phyloP scores from a whole-genome alignment of 37 sponge, comb jelly and placozoan species.

The Lycopodina hypogea region DNA sequence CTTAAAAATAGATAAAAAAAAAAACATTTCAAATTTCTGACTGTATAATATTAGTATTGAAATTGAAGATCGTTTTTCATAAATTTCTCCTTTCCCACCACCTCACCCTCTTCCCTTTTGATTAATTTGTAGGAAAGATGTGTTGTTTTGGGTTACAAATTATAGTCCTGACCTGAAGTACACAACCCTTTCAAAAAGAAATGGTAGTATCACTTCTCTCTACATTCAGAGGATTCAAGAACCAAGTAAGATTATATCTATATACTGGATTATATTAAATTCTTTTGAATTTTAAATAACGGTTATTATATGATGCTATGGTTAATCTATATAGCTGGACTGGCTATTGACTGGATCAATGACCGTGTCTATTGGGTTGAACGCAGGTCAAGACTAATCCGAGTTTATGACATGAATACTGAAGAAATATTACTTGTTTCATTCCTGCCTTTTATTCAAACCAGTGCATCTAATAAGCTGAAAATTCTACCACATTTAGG shows the following conservation, averaged over 20 bases:
- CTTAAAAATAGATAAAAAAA: too few species aligned
- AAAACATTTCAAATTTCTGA: too few species aligned
- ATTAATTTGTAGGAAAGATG: not conserved
- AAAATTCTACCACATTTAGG: slow-evolving; percentile 20
- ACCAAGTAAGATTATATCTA: slow-evolving; percentile 14
- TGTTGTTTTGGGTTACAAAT: slow-evolving; percentile 8
- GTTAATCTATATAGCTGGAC: slow-evolving; percentile 9
- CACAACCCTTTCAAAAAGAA: not conserved
- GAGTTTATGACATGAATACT: slow-evolving; percentile 16
- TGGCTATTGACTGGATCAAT: slow-evolving; percentile 59
- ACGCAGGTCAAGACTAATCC: not conserved
- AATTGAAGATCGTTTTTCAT: too few species aligned
- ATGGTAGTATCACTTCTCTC: not conserved
- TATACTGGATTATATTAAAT: too few species aligned
- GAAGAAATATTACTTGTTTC: not conserved
- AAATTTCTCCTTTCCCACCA: not conserved
- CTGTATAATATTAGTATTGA: too few species aligned
- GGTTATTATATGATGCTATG: not conserved
- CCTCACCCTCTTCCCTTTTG: too few species aligned
- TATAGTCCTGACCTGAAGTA: not conserved
- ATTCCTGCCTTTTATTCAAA: not conserved
- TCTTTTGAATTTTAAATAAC: too few species aligned
- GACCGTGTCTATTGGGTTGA: slow-evolving; percentile 50
- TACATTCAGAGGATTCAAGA: not conserved
- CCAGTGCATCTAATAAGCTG: not conserved